These are phyloP conservation scores for Drosophila glabriapex DNA, from an alignment of 2,888 invertebrate species.

Conservation along the genomic window DNA sequence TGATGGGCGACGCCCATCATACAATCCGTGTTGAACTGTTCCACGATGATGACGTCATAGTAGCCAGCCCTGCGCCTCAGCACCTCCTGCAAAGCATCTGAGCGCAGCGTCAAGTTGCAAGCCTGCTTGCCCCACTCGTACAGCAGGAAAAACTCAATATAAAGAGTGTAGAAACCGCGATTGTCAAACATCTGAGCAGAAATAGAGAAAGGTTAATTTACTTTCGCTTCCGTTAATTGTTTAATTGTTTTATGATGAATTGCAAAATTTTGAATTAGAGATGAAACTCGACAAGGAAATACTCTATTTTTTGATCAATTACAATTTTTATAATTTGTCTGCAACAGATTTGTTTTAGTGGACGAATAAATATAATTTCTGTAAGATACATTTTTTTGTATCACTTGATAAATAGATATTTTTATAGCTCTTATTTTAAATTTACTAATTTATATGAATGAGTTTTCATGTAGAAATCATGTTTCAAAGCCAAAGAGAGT, in stretches of 20 bases:
- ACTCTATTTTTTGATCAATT: background rate
- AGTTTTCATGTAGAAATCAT: background rate
- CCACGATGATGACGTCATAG: constrained; percentile 88
- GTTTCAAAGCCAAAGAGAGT: background rate
- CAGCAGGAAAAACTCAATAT: constrained; percentile 82
- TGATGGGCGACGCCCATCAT: constrained; percentile 89
- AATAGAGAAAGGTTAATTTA: background rate
- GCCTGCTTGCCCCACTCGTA: constrained; percentile 83
- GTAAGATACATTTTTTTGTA: background rate
- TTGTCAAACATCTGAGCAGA: constrained; percentile 78
- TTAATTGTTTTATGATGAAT: constrained; percentile 8
- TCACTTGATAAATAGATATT: no score
- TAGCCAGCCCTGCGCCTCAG: constrained; percentile 86
- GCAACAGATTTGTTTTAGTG: background rate
- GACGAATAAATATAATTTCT: background rate
- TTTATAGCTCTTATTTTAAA: no score
- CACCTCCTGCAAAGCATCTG: constrained; percentile 83
- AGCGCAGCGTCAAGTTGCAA: constrained; percentile 82
- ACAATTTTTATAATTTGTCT: background rate
- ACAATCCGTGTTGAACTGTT: constrained; percentile 91
- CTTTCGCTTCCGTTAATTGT: constrained; percentile 3
- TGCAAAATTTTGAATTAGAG: background rate
- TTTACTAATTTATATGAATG: background rate
- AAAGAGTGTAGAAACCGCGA: constrained; percentile 79
- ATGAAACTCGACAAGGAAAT: background rate